A percentile compares a stretch with the other conserved stretches of the same genome.
Evolutionary conservation across 2,888 invertebrate species (phyloP).

Genomic region (Euphydryas editha): DNA sequence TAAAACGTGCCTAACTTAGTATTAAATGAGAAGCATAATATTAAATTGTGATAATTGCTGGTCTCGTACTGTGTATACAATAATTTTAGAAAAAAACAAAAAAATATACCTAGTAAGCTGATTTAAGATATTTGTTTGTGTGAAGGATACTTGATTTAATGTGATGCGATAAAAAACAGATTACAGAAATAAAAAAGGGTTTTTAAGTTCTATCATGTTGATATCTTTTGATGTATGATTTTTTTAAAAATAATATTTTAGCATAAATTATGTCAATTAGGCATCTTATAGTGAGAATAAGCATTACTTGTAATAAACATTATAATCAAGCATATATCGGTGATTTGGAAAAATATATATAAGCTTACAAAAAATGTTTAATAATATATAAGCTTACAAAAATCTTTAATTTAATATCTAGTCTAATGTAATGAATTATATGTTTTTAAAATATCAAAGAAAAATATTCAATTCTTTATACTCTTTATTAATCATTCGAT

Average conservation of each 20-base stretch:
- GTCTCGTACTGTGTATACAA: constrained; percentile 17
- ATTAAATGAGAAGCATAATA: constrained; percentile 22
- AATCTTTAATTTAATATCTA: constrained; percentile 2
- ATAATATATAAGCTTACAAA: not conserved
- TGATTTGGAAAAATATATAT: constrained; percentile 4
- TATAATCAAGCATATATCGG: not conserved
- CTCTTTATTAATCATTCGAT: not conserved
- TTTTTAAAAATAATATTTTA: not conserved
- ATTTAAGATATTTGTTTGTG: constrained; percentile 1
- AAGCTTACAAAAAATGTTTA: not conserved
- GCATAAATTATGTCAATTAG: constrained; percentile 4
- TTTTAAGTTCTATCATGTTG: too few relatives aligned
- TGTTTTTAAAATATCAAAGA: not conserved
- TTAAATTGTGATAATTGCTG: constrained; percentile 31
- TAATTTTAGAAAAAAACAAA: not conserved
- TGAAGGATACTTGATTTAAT: not conserved
- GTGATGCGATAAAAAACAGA: not conserved
- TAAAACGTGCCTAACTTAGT: constrained; percentile 26
- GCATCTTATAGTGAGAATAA: constrained; percentile 3
- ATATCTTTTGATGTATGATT: not conserved
- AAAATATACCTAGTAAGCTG: not conserved
- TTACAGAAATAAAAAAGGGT: not conserved
- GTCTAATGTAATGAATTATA: not conserved
- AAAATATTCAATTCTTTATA: not conserved
- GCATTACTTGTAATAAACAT: not conserved